Conservation (phyloP, 2,888 invertebrate genomes). For the Amblyjoppa proteus region DNA sequence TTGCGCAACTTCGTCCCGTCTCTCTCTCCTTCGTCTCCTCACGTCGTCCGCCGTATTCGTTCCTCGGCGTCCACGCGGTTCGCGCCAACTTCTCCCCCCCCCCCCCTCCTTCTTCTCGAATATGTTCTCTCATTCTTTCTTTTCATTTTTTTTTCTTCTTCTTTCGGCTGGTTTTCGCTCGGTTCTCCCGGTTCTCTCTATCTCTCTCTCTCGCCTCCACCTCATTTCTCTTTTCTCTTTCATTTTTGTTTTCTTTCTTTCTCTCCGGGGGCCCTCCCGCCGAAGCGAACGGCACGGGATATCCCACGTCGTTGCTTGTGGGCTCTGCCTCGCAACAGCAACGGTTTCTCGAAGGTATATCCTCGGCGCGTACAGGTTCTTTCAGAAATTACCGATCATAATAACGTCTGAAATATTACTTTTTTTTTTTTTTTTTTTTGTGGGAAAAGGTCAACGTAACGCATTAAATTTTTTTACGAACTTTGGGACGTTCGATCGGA, state of each 20-base stretch:
- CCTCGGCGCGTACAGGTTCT: conserved; percentile 31
- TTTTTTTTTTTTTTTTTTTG: background rate
- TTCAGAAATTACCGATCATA: conserved; percentile 19
- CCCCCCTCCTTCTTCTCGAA: conserved; percentile 44
- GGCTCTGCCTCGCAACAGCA: conserved; percentile 75
- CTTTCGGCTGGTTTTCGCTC: conserved; percentile 65
- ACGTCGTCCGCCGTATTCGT: conserved; percentile 52
- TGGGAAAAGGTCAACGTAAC: no score
- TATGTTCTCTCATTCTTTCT: conserved; percentile 35
- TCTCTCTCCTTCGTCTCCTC: conserved; percentile 27
- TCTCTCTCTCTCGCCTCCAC: conserved; percentile 54
- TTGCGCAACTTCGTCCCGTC: conserved; percentile 77
- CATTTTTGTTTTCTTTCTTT: conserved; percentile 52
- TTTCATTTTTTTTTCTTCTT: conserved; percentile 47
- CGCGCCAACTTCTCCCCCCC: conserved; percentile 57
- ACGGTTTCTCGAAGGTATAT: conserved; percentile 71
- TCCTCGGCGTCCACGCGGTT: conserved; percentile 60
- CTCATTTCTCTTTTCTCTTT: conserved; percentile 67
- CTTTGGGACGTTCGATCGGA: no score
- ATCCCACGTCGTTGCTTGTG: conserved; percentile 69
- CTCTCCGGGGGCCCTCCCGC: conserved; percentile 62
- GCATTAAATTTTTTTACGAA: no score
- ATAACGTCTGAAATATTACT: background rate
- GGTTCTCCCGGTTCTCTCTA: conserved; percentile 58
- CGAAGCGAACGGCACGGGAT: conserved; percentile 55